phyloP scores from a whole-genome alignment of 1,140 invertebrate species.

The Berghia stephanieae region DNA sequence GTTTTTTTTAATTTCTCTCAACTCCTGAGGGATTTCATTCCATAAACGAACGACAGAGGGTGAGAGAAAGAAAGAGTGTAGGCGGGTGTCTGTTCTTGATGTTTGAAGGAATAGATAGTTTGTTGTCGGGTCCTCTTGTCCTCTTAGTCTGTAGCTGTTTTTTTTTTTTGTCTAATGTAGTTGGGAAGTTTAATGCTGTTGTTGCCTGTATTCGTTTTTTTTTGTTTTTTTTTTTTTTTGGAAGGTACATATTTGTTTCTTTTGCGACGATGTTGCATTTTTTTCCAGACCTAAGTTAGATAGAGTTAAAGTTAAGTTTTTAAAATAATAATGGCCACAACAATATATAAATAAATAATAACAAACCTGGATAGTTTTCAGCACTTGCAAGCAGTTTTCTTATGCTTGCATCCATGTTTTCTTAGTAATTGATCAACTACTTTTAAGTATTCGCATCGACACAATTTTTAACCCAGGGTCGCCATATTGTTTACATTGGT shows the following conservation, averaged over 20 bases:
- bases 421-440: not conserved
- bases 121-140: not conserved
- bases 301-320: not conserved
- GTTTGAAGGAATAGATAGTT: not conserved
- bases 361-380: slow-evolving; percentile 25
- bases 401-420: slow-evolving; percentile 19
- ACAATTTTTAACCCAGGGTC: no score
- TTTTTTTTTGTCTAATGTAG: no score
- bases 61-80: no score
- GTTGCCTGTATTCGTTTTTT: not conserved
- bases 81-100: no score
- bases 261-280: not conserved
- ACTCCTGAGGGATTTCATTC: not conserved
- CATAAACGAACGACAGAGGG: no score
- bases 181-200: not conserved
- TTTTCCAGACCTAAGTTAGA: not conserved
- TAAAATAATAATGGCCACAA: not conserved
- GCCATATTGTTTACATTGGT: no score
- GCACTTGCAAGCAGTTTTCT: not conserved
- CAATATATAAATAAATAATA: not conserved
- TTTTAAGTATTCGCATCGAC: not conserved
- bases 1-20: not conserved
- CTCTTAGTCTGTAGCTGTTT: not conserved
- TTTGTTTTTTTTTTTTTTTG: no score
- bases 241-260: no score